Evolutionary conservation across 2,888 invertebrate species (phyloP).

Genomic region (Dicycla oo): DNA sequence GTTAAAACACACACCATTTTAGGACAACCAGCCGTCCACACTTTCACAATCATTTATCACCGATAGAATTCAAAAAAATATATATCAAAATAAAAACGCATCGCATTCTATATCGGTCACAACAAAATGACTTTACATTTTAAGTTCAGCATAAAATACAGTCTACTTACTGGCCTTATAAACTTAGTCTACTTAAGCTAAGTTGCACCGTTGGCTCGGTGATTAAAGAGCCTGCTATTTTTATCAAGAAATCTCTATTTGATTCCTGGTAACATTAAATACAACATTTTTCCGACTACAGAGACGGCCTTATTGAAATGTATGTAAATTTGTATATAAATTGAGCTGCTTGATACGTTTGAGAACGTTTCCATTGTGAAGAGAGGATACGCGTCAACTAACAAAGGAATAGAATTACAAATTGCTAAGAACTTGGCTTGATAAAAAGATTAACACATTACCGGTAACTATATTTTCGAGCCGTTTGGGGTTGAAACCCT

Average conservation of each 20-base stretch:
- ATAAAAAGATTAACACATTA: background rate
- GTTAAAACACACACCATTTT: too few species aligned
- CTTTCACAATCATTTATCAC: background rate
- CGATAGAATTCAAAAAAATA: background rate
- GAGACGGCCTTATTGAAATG: slow-evolving; percentile 81
- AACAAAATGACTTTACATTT: slow-evolving; percentile 17
- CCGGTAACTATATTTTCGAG: too few species aligned
- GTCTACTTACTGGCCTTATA: slow-evolving; percentile 32
- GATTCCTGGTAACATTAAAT: slow-evolving; percentile 73
- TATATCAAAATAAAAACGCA: background rate
- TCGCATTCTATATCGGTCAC: background rate
- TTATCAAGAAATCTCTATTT: slow-evolving; percentile 76
- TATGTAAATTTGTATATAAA: slow-evolving; percentile 83
- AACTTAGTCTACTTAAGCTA: slow-evolving; percentile 48
- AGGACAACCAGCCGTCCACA: background rate
- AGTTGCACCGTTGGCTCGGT: slow-evolving; percentile 48
- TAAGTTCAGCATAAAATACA: slow-evolving; percentile 19
- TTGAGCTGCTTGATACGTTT: slow-evolving; percentile 72
- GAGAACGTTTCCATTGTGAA: slow-evolving; percentile 72
- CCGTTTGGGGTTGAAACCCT: too few species aligned
- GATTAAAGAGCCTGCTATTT: slow-evolving; percentile 65
- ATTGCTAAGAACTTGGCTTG: background rate
- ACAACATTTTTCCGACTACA: slow-evolving; percentile 79
- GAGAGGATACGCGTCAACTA: slow-evolving; percentile 12
- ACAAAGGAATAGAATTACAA: background rate